These are phyloP conservation scores for Cydia pomonella DNA, from an alignment of 1,140 invertebrate genomes.

Conservation along the genomic window DNA sequence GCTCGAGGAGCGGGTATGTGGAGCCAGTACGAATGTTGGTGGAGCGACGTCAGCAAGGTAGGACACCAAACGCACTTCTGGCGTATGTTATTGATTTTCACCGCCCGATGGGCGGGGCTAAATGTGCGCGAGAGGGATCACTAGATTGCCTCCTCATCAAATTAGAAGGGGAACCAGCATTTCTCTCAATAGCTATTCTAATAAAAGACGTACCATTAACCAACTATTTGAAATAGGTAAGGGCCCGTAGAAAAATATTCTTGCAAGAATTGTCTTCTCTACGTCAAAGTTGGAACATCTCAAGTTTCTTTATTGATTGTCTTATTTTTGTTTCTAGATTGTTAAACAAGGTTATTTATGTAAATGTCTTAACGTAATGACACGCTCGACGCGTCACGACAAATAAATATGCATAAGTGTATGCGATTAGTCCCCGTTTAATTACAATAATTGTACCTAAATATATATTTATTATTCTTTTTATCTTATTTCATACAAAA, in stretches of 20 bases:
- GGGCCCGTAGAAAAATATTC: conserved; percentile 64
- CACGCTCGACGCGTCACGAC: background rate
- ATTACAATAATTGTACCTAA: background rate
- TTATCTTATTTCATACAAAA: too few relatives aligned
- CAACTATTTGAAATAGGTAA: conserved; percentile 79
- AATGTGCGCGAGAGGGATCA: conserved; percentile 76
- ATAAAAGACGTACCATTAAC: conserved; percentile 79
- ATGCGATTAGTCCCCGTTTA: background rate
- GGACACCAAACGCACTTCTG: conserved; percentile 75
- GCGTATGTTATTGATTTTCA: conserved; percentile 78
- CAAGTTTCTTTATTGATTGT: conserved; percentile 45
- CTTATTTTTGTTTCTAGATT: conserved; percentile 39
- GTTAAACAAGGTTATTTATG: conserved; percentile 13
- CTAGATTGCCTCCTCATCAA: conserved; percentile 74
- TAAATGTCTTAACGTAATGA: conserved; percentile 14
- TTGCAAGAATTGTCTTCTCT: conserved; percentile 54
- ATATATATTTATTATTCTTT: too few relatives aligned
- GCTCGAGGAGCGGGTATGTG: background rate
- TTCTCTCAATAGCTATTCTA: conserved; percentile 72
- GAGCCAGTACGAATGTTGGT: background rate
- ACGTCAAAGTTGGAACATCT: conserved; percentile 48
- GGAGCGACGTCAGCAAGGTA: conserved; percentile 63
- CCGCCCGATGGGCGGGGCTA: conserved; percentile 72
- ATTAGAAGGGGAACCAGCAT: conserved; percentile 73
- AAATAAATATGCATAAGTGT: background rate